Evolutionary conservation across 2,888 invertebrate species (phyloP).

Genomic region (Imbricaverruca yamaguchii): DNA sequence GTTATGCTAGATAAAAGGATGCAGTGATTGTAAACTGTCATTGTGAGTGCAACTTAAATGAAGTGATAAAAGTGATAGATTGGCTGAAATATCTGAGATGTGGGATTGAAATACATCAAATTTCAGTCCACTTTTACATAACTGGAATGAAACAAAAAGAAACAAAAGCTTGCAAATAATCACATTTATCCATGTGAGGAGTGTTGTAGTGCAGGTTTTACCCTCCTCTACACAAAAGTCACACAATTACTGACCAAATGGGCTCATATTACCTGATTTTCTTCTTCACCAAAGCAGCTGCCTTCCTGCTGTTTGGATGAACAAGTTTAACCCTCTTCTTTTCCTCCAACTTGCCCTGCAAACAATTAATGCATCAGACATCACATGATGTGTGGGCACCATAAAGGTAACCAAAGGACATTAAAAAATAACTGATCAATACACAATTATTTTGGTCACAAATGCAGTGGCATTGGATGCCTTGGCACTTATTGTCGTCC

Average conservation of each 20-base stretch:
- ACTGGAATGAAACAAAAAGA: neutral
- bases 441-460: too few species aligned
- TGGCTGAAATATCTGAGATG: too few species aligned
- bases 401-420: too few species aligned
- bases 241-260: conserved; percentile 22
- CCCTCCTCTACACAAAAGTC: too few species aligned
- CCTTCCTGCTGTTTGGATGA: conserved; percentile 10
- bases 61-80: neutral
- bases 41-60: neutral
- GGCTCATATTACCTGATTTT: neutral
- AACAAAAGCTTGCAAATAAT: too few species aligned
- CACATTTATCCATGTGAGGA: neutral
- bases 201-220: too few species aligned
- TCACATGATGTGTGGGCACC: too few species aligned
- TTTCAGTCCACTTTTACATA: neutral
- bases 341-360: neutral
- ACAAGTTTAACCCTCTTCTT: neutral
- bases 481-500: too few species aligned
- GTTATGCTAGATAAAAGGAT: neutral
- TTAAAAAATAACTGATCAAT: too few species aligned
- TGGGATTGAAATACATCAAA: too few species aligned
- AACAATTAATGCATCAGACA: too few species aligned
- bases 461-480: too few species aligned
- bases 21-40: neutral
- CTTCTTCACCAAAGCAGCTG: conserved; percentile 1